Base-by-base conservation (phyloP, 1,140 invertebrate species). In the Apis cerana region DNA sequence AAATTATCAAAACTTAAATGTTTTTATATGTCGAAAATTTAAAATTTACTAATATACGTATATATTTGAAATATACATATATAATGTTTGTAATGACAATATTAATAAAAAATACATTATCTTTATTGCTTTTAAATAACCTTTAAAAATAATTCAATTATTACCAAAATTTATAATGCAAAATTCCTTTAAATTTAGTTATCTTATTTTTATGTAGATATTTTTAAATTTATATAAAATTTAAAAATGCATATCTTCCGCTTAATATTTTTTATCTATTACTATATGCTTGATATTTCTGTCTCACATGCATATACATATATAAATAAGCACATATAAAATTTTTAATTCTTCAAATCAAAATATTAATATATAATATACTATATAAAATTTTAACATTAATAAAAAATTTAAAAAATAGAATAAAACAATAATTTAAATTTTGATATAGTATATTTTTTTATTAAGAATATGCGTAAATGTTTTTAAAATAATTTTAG, bases 31-130 rank as follows among this genome's bases (percentile, higher is more conserved):
- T 67, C 13, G 0, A 67, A 43, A 67, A 67, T 43, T 43, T 11
- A 67, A 23, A 67, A 43, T 67, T 67, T 4, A 43, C 5, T 67
- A 17, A 9, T 64, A 64, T 33, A 19, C n/a, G n/a, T 62, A n/a
- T 62, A 62, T 64, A 64, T 33, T 64, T 19, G 9, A 64, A 19
- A 59, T 43, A 74, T 48, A 59, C 19, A 19, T 59, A 43, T 43
- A 43, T 43, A 43, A 43, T 43, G 33, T 56, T 74, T 74, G 56
- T 48, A 56, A 48, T 74, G 13, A 74, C 15, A 9, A 43, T 19
- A 43, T 74, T 56, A 74, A 74, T 74, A 74, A 61, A 74, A 17
- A 59, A 4, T 67, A 21, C 33, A 21, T 13, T 48, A 15, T 68
- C 21, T 68, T 68, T 48, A 48, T 68, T 68, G 48, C 11, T 7